A percentile compares a stretch with the other conserved stretches of the same genome.
phyloP scores from a whole-genome alignment of 2,888 invertebrate species.

The Lasioglossum oenotherae region DNA sequence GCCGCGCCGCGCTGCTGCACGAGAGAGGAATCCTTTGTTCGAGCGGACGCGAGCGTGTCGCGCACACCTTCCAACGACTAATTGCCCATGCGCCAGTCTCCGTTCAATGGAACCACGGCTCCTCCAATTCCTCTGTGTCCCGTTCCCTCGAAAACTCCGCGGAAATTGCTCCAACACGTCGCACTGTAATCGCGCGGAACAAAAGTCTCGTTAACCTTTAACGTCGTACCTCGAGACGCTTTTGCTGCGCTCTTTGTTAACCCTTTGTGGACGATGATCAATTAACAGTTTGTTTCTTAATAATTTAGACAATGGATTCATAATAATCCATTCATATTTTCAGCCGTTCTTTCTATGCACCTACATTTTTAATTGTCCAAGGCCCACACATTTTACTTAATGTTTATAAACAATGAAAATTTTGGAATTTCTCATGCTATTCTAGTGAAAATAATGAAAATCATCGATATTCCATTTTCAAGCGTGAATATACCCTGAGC shows the following conservation, averaged over 20 bases:
- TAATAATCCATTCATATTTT: too few species aligned
- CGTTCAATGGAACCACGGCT: background rate
- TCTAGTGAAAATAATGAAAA: background rate
- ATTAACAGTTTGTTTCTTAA: background rate
- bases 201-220: background rate
- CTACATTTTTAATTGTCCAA: too few species aligned
- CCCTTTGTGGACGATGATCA: background rate
- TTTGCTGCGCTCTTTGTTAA: background rate
- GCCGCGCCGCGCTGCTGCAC: background rate
- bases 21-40: constrained; percentile 74
- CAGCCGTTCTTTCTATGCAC: too few species aligned
- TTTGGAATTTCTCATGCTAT: too few species aligned
- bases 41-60: constrained; percentile 50
- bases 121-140: background rate
- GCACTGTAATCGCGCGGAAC: background rate
- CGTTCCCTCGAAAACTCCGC: background rate
- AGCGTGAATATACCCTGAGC: background rate
- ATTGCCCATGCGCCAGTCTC: constrained; percentile 20
- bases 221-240: background rate
- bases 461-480: background rate
- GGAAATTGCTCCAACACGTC: background rate
- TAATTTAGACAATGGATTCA: background rate
- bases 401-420: too few species aligned
- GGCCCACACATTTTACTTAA: too few species aligned
- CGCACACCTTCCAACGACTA: constrained; percentile 41